Percentiles rank a stretch among this genome's conserved stretches.
Evolutionary conservation across 2,888 invertebrate species (phyloP).

Genomic region (Andrena hattorfiana): DNA sequence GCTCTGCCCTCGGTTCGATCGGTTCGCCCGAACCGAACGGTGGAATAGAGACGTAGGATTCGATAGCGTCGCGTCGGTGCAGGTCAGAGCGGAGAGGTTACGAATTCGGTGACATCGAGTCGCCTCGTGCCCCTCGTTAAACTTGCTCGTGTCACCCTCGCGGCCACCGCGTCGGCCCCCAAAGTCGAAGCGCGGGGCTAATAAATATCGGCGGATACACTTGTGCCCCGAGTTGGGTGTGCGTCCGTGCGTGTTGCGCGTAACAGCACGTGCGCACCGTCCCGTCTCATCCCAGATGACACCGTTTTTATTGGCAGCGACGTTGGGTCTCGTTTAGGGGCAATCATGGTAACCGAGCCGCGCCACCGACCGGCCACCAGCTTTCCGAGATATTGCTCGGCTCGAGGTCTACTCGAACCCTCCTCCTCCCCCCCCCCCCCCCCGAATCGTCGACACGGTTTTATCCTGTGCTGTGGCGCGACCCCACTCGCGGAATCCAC

Average conservation of each 20-base stretch:
- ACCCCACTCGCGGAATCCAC: conserved; percentile 2
- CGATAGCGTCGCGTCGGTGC: too few relatives aligned
- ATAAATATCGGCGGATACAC: conserved; percentile 80
- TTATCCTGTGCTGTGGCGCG: not conserved
- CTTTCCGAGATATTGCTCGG: not conserved
- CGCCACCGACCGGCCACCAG: not conserved
- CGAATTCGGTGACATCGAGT: not conserved
- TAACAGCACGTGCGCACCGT: conserved; percentile 65
- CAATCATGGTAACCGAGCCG: conserved; percentile 73
- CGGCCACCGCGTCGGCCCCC: conserved; percentile 1
- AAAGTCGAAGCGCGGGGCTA: conserved; percentile 61
- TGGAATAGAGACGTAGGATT: too few relatives aligned
- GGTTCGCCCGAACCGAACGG: too few relatives aligned
- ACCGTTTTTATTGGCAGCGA: conserved; percentile 81
- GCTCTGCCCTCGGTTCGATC: conserved; percentile 15
- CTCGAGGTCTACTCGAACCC: not conserved
- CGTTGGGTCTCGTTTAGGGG: conserved; percentile 73
- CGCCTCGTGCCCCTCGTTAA: conserved; percentile 24
- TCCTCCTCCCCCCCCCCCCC: too few relatives aligned
- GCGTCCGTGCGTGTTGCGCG: conserved; percentile 17
- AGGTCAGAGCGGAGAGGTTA: not conserved
- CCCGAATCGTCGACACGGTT: not conserved
- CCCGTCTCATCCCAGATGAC: conserved; percentile 75
- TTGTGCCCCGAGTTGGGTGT: conserved; percentile 45
- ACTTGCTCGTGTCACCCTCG: conserved; percentile 52